These are phyloP conservation scores for Ciconia stormi DNA, from an alignment of 2,113 vertebrate genomes.

Conservation along the genomic window DNA sequence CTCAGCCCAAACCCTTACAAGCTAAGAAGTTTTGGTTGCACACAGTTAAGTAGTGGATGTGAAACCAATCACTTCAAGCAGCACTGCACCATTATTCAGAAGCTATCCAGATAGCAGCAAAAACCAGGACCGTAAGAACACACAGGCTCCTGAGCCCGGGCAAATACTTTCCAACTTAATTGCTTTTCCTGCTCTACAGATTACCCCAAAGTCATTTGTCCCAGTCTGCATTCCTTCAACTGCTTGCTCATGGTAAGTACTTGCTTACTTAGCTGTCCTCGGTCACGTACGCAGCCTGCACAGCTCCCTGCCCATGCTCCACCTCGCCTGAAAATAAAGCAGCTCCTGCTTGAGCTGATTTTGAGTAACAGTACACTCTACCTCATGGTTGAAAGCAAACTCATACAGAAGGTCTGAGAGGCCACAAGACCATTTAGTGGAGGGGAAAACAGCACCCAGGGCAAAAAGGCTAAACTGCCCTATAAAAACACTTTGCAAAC, in stretches of 20 bases:
- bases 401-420: neutral
- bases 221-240: constrained; percentile 21
- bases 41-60: neutral
- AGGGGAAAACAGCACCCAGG: neutral
- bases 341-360: neutral
- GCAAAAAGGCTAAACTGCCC: neutral
- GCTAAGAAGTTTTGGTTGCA: neutral
- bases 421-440: neutral
- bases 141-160: neutral
- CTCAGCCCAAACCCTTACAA: accelerated
- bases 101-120: neutral
- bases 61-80: neutral
- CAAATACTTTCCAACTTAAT: neutral
- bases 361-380: neutral
- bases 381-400: neutral
- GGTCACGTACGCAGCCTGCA: constrained; percentile 25
- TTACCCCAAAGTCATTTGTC: constrained; percentile 13
- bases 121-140: neutral
- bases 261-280: constrained; percentile 44
- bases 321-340: neutral
- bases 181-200: neutral
- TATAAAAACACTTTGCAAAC: neutral
- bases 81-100: neutral
- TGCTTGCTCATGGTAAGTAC: constrained; percentile 37
- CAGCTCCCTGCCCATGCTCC: neutral